phyloP scores from a whole-genome alignment of 2,888 invertebrate species.

The Euzetes globulus region DNA sequence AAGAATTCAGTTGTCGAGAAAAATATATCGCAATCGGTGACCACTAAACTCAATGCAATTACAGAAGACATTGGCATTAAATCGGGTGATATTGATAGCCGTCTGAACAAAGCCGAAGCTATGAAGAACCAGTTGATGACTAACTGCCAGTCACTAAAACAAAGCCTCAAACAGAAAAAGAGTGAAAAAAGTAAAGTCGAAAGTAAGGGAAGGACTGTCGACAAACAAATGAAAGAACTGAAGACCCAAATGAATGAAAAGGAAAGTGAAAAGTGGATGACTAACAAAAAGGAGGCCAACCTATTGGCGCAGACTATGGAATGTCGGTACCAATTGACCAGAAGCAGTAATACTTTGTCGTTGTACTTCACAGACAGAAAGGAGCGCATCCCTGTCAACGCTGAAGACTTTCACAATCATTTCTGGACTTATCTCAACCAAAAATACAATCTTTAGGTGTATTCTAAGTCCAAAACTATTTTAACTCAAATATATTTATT shows the following conservation, averaged over 20 bases:
- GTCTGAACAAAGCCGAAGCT: neutral
- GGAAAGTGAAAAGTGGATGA: neutral
- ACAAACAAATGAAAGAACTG: neutral
- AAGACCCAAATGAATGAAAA: neutral
- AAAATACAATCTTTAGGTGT: neutral
- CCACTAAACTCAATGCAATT: neutral
- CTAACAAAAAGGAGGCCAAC: neutral
- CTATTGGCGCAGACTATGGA: neutral
- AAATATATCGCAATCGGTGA: neutral
- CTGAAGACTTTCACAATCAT: neutral
- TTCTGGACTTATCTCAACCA: constrained; percentile 3
- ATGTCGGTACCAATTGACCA: neutral
- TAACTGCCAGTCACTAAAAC: neutral
- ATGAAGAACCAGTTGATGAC: neutral
- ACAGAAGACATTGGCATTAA: neutral
- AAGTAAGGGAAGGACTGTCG: neutral
- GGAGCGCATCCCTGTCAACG: neutral
- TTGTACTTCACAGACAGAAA: neutral
- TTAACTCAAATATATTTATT: neutral
- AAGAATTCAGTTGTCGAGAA: neutral
- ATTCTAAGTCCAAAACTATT: no score
- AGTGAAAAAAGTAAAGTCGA: neutral
- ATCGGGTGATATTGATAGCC: neutral
- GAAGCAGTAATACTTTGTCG: neutral
- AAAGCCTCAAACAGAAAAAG: neutral